phyloP scores from a whole-genome alignment of 2,888 invertebrate species.

The Drosophila meridionalis region DNA sequence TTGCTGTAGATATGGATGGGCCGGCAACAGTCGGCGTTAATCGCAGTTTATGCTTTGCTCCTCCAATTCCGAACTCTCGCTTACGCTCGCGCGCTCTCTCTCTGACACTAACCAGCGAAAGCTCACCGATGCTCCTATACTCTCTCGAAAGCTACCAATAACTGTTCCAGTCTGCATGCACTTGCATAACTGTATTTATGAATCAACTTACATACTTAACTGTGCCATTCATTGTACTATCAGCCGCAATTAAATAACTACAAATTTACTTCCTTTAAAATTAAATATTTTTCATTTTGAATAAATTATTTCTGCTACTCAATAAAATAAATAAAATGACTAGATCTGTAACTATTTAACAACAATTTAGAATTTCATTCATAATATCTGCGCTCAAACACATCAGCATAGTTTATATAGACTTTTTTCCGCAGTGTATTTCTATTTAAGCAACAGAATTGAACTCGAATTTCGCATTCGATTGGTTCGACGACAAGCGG shows the following conservation, averaged over 20 bases:
- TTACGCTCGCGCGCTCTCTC: slow-evolving; percentile 25
- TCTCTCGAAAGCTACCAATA: slow-evolving; percentile 22
- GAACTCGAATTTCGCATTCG: slow-evolving; percentile 47
- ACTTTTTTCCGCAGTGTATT: slow-evolving; percentile 1
- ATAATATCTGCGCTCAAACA: background rate
- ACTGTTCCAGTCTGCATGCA: background rate
- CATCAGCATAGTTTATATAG: background rate
- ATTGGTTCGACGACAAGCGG: slow-evolving; percentile 37
- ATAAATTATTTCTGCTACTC: background rate
- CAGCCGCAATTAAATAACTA: background rate
- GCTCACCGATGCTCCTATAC: slow-evolving; percentile 41
- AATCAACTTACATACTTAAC: slow-evolving; percentile 21
- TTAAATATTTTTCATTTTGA: background rate
- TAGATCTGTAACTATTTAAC: slow-evolving; percentile 5
- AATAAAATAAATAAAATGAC: background rate
- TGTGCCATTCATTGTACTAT: slow-evolving; percentile 7
- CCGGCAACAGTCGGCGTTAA: slow-evolving; percentile 54
- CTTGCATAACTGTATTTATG: background rate
- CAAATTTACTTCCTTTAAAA: slow-evolving; percentile 7
- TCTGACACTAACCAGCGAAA: slow-evolving; percentile 1
- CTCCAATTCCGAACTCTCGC: slow-evolving; percentile 24
- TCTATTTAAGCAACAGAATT: slow-evolving; percentile 16
- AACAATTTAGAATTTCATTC: background rate
- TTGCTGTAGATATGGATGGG: slow-evolving; percentile 20
- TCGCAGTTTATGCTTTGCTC: slow-evolving; percentile 68